Base-by-base conservation (phyloP, 2,113 vertebrate species). In the Oryzias curvinotus region DNA sequence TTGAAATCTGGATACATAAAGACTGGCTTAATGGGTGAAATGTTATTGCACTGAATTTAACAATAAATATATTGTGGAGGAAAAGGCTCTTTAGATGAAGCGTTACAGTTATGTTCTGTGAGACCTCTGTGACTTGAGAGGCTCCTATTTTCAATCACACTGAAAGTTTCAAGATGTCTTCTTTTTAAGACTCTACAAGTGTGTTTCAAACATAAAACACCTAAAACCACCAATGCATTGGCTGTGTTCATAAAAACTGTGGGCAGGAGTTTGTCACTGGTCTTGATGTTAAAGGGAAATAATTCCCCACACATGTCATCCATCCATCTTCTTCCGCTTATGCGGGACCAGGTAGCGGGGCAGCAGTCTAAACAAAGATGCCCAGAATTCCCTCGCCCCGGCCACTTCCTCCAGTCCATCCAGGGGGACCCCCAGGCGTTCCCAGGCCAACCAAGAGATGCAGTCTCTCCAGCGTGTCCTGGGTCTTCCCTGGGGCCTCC, bases 31-130 rank as follows among this genome's bases (percentile, higher is more conserved):
- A 36, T 36, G 69, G 43, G 57, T 65, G 51, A 66, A 57, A 44
- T 59, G 26, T 30, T 66, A 65, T 81, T 86, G 71, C 81, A 80
- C 75, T 85, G 57, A 59, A 61, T 73, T 76, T 5, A 74, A 15
- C 58, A 57, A 48, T 68, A 59, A 77, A 71, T 73, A 64, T 69
- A 65, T 47, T 80, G 62, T 73, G 19, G 48, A 52, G 13, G 48
- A 43, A 17, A 70, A 8, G 47, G 78, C 56, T 84, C 49, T 62
- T 53, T 54, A 52, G 65, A 75, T 56, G 73, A 74, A 76, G 60
- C 78, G 73, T 43, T 71, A 41, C 53, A 52, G 26, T 66, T 66
- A 75, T 81, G 17, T 57, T 68, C 23, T 71, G 46, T 63, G 16
- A 48, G 14, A 57, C 41, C 19, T 61, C 25, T n/a, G 25, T 51